Evolutionary conservation across 92 coral and sea anemone species (phyloP), one percentile per base, ranked within the genome.

Genomic region (Chrysogorgia sp.): DNA sequence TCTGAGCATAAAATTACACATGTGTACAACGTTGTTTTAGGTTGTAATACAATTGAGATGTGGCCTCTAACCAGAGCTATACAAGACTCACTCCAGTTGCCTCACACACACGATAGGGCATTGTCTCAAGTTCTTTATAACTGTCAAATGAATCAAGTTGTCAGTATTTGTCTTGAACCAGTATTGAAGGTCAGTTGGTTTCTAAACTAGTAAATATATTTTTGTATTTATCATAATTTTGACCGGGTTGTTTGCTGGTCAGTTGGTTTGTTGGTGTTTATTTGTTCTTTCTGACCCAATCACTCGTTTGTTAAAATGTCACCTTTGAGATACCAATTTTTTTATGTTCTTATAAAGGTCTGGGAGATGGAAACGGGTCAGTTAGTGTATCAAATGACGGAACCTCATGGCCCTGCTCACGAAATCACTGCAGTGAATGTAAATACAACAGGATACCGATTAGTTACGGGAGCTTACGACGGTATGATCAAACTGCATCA

Each of bases 301-400:
- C 43, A 10, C 10, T 37, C 43, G 43, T 37, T 37, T 10, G 10
- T 37, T 37, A 37, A 37, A 47, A 47, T 15, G 43, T 37, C 4
- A 34, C 53, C 47, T 25, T 14, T 40, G 23, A 26, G 34, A 10
- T 34, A 22, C 57, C 4, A 22, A 49, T 49, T 41, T 37, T 56
- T 23, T 4, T 74, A 1, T 37, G 31, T 25, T 40, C 53, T 14
- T 65, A n/a, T n/a, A n/a, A n/a, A 93, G 97, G 91, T 93, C 10
- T 94, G 98, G 98, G 97, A 94, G 75, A 92, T 94, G 98, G 97
- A 91, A 75, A 94, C 98, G 0, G 90, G 97, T 17, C 91, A 92
- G 76, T 64, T 87, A 25, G 97, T 94, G 28, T 89, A 94, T 68
- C 97, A 91, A 37, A 96, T 94, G 24, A 64, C 81, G 9, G 96